A percentile compares a stretch with the other conserved stretches of the same genome.
phyloP scores from a whole-genome alignment of 2,113 vertebrate genomes.

The Tamias sibiricus region DNA sequence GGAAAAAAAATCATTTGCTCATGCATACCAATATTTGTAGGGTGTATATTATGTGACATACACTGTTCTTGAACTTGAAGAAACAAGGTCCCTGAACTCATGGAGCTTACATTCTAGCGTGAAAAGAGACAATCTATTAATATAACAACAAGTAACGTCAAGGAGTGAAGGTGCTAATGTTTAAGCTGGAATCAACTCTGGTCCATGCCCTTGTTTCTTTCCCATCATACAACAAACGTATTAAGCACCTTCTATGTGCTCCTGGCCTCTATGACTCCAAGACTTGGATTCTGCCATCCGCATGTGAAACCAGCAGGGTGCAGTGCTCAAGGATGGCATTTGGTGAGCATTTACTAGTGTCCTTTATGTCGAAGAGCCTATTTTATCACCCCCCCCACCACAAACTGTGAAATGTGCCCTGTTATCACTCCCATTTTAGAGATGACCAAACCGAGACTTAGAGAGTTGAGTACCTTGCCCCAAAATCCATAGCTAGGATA shows the following conservation, averaged over 20 bases:
- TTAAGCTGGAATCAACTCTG: neutral
- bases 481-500: neutral
- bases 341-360: neutral
- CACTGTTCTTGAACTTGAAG: neutral
- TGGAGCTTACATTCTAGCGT: neutral
- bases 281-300: neutral
- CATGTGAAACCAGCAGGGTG: neutral
- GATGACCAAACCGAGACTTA: neutral
- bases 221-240: neutral
- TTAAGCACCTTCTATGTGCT: neutral
- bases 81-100: neutral
- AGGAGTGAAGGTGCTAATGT: neutral
- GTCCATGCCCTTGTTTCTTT: neutral
- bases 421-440: neutral
- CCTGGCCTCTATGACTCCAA: neutral
- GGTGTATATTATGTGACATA: neutral
- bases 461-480: neutral
- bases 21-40: neutral
- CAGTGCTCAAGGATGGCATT: fast-evolving
- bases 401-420: neutral
- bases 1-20: neutral
- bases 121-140: neutral
- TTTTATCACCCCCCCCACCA: neutral
- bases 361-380: neutral
- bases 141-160: neutral